A percentile compares a stretch with the other conserved stretches of the same genome.
These are phyloP conservation scores for Kryphioiulus occultus DNA, from an alignment of 2,888 invertebrate species.

Conservation along the genomic window DNA sequence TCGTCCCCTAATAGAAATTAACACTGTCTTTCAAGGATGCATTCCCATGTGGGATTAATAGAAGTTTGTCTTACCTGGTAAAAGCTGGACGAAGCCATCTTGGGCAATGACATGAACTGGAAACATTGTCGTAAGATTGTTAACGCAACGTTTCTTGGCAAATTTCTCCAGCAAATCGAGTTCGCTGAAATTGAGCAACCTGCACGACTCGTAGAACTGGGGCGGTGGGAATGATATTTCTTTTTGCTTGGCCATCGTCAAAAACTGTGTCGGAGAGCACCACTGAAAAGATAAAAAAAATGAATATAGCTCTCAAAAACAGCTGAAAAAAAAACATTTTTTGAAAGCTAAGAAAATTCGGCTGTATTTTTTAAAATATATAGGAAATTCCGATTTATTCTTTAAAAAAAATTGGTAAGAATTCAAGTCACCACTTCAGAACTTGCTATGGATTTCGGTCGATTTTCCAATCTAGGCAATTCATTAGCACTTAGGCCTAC, in stretches of 20 bases:
- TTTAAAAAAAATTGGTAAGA: too few species aligned
- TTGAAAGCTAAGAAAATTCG: too few species aligned
- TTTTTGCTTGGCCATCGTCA: conserved; percentile 53
- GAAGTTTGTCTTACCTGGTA: conserved; percentile 68
- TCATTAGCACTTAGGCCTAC: too few species aligned
- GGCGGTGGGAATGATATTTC: conserved; percentile 73
- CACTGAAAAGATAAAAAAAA: conserved; percentile 68
- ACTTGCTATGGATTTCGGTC: too few species aligned
- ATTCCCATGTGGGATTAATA: neutral
- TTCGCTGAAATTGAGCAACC: conserved; percentile 68
- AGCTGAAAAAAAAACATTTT: too few species aligned
- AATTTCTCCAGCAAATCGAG: conserved; percentile 70
- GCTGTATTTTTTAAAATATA: too few species aligned
- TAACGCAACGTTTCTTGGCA: conserved; percentile 67
- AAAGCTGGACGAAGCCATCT: conserved; percentile 69
- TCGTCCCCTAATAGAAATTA: conserved; percentile 59
- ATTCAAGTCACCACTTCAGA: too few species aligned
- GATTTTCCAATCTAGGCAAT: too few species aligned
- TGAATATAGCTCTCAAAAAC: too few species aligned
- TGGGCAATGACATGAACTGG: conserved; percentile 68
- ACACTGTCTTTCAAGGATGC: neutral
- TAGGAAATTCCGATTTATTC: too few species aligned
- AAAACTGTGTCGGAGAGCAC: conserved; percentile 60
- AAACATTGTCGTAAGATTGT: conserved; percentile 67
- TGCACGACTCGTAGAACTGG: conserved; percentile 77